Percentiles rank a stretch among this genome's conserved stretches.
phyloP scores from a whole-genome alignment of 2,888 invertebrate genomes.

The Protophormia terraenovae region DNA sequence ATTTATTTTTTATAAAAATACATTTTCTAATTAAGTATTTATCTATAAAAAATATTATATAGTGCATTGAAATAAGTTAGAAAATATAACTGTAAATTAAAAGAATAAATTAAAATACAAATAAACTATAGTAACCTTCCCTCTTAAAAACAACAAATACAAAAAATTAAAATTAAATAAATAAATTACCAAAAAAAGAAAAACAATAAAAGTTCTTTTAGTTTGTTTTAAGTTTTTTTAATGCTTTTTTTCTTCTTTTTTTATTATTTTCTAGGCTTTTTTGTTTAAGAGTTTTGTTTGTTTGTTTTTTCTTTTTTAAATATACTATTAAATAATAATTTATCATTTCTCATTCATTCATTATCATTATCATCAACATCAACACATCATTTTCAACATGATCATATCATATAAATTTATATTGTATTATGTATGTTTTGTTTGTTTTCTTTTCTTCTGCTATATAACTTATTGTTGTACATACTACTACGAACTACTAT shows the following conservation, averaged over 20 bases:
- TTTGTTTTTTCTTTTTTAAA: conserved; percentile 3
- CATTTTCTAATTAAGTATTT: no score
- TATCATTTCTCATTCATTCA: conserved; percentile 29
- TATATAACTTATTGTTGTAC: conserved; percentile 53
- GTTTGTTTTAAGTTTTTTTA: conserved; percentile 2
- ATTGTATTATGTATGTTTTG: not conserved
- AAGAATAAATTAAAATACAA: not conserved
- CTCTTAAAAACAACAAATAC: not conserved
- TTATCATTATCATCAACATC: conserved; percentile 1
- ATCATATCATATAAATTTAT: conserved; percentile 22
- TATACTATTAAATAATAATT: conserved; percentile 48
- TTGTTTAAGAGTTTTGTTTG: conserved; percentile 49
- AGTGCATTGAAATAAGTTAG: no score
- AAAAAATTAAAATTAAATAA: not conserved
- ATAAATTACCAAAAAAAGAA: not conserved
- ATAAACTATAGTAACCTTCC: not conserved
- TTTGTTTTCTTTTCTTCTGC: not conserved
- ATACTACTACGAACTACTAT: conserved; percentile 50
- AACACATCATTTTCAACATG: conserved; percentile 35
- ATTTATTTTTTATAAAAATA: no score
- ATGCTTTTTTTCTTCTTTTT: conserved; percentile 4
- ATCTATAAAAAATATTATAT: no score
- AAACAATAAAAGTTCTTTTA: not conserved
- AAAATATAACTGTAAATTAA: not conserved
- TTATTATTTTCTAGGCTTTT: conserved; percentile 49